Base-by-base conservation (phyloP, 2,797 vertebrate species). In the Lacerta agilis region DNA sequence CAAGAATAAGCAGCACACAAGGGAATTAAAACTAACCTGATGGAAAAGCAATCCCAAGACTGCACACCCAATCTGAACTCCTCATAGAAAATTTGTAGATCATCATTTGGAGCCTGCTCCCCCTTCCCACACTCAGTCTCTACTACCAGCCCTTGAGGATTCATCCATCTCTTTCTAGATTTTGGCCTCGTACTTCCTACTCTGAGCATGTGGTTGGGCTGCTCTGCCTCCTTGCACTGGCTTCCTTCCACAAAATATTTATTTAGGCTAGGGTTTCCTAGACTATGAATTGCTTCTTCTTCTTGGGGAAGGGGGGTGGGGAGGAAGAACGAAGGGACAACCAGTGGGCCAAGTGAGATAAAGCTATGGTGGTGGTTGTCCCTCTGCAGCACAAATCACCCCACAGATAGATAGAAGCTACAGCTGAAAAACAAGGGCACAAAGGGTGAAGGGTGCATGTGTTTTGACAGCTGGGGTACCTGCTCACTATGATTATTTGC, bases 1-100 rank as follows among this genome's bases (percentile, higher is more conserved):
- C 11, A 49, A 49, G 27, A 0, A 1, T 0, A n/a, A 73, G 67
- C 29, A n/a, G n/a, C 0, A 79, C 3, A 1, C 0, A n/a, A 0
- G 45, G 81, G 49, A 89, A 67, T 13, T 29, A 87, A 82, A 38
- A 58, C 7, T 25, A 71, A 85, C 67, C 38, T 61, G 55, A 36
- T 79, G 13, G 13, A 79, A 79, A 72, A 29, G 61, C 78, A 76
- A 61, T n/a, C 71, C 67, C 25, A 41, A 73, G 67, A 66, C 29
- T 85, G 64, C n/a, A 75, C 17, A 38, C 23, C 33, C 29, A 67
- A 82, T 18, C 36, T 33, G 41, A 64, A 29, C n/a, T 45, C 71
- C 61, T 15, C 38, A 66, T 18, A 43, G 5, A 18, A 36, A 33
- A 73, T 81, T 79, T 75, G 58, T 6, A 33, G 29, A 64, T 45